Evolutionary conservation across 1,140 invertebrate genomes (phyloP).

Genomic region (Hylyphantes graminicola): DNA sequence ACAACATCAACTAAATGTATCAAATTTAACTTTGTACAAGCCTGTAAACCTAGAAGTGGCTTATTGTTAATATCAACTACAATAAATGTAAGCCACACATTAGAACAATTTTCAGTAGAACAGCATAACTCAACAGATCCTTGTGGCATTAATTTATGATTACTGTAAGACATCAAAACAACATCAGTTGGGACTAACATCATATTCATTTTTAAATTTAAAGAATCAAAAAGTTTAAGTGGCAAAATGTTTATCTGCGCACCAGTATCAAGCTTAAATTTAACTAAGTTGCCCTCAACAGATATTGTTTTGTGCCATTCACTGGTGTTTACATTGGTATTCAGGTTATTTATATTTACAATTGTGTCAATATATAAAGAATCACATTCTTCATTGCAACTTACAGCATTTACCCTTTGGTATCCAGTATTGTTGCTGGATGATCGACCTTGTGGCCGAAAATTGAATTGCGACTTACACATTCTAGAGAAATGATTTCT

Average conservation of each 20-base stretch:
- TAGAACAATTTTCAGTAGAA: too few relatives aligned
- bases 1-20: not conserved
- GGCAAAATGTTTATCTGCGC: conserved; percentile 33
- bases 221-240: not conserved
- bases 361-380: not conserved
- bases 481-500: conserved; percentile 21
- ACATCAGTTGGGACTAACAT: conserved; percentile 14
- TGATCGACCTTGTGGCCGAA: not conserved
- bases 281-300: not conserved
- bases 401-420: not conserved
- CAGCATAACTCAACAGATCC: too few relatives aligned
- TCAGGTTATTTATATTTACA: not conserved
- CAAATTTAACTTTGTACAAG: not conserved
- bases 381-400: not conserved
- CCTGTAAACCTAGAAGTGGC: not conserved
- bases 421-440: not conserved
- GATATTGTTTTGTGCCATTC: not conserved
- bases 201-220: not conserved
- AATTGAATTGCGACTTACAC: not conserved
- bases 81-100: too few relatives aligned
- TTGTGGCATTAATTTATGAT: conserved; percentile 11
- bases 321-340: not conserved
- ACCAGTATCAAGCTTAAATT: conserved; percentile 47
- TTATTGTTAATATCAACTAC: not conserved
- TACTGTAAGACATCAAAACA: conserved; percentile 24